Conservation (phyloP, 1,140 invertebrate species). For the Drosophila takahashii region DNA sequence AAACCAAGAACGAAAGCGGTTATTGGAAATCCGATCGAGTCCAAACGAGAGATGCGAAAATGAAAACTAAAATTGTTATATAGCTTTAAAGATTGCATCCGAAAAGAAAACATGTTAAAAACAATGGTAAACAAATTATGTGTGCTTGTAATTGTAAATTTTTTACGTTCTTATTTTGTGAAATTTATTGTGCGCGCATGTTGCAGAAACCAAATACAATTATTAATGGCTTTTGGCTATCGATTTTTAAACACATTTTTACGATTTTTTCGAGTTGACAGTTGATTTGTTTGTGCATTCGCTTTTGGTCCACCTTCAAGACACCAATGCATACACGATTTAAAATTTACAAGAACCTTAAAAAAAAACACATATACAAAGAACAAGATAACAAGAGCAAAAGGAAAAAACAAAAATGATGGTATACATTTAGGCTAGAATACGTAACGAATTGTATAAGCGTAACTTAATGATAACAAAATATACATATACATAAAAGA, state of each 20-base stretch:
- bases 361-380: slow-evolving; percentile 41
- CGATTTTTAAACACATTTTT: slow-evolving; percentile 58
- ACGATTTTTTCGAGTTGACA: slow-evolving; percentile 48
- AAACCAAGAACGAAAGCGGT: slow-evolving; percentile 14
- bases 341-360: slow-evolving; percentile 67
- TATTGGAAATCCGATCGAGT: slow-evolving; percentile 30
- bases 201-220: slow-evolving; percentile 23
- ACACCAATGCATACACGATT: slow-evolving; percentile 58
- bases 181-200: slow-evolving; percentile 48
- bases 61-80: slow-evolving; percentile 59
- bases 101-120: slow-evolving; percentile 34
- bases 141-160: slow-evolving; percentile 76
- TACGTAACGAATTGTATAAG: slow-evolving; percentile 81
- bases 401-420: slow-evolving; percentile 51
- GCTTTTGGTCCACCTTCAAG: slow-evolving; percentile 61
- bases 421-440: slow-evolving; percentile 81
- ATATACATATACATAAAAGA: slow-evolving; percentile 61
- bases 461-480: slow-evolving; percentile 79
- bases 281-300: slow-evolving; percentile 54
- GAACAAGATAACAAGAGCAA: slow-evolving; percentile 34
- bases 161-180: slow-evolving; percentile 51
- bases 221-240: slow-evolving; percentile 52
- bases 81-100: slow-evolving; percentile 62
- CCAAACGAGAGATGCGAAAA: slow-evolving; percentile 35
- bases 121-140: slow-evolving; percentile 40